Base-by-base conservation (phyloP, 1,140 invertebrate genomes). In the Cephus cinctus region DNA sequence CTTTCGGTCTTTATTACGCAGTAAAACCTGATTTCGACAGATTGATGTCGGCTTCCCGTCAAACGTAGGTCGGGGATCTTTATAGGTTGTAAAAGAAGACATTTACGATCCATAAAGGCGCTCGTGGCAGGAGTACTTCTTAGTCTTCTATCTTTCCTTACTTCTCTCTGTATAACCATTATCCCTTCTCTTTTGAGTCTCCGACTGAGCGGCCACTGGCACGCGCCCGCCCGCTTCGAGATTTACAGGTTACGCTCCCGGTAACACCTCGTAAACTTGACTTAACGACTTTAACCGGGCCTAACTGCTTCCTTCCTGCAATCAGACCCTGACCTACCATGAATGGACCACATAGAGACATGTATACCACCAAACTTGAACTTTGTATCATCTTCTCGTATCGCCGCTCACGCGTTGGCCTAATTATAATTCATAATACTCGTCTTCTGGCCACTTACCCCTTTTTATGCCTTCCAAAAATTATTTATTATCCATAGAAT, bases 251-350 rank as follows among this genome's bases (percentile, higher is more conserved):
- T 75, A 69, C 69, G 67, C 67, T 73, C 65, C 65, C 69, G 70
- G 73, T 75, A 76, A 75, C 74, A 75, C 71, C 74, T 76, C 74
- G 74, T 76, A 76, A 76, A 76, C 74, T 76, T 73, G 72, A 69
- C 69, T 76, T 74, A 76, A 76, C 72, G 74, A 76, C 74, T 76
- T 69, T 65, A 72, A 73, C 69, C 71, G 70, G 67, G 72, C 73
- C 74, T 75, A 76, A 77, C 71, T 74, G 73, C 71, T 76, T 76
- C 73, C 75, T 77, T 73, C 71, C 73, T 76, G 70, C 69, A 74
- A 72, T 75, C 73, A 73, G 65, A 73, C 62, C 73, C 64, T 67
- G 67, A 72, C 66, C 67, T 71, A 69, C 57, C 65, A n/a, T n/a
- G n/a, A n/a, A n/a, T n/a, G n/a, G n/a, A n/a, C n/a, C n/a, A n/a